phyloP scores from a whole-genome alignment of 2,888 invertebrate genomes.

The Erpobdella octoculata region DNA sequence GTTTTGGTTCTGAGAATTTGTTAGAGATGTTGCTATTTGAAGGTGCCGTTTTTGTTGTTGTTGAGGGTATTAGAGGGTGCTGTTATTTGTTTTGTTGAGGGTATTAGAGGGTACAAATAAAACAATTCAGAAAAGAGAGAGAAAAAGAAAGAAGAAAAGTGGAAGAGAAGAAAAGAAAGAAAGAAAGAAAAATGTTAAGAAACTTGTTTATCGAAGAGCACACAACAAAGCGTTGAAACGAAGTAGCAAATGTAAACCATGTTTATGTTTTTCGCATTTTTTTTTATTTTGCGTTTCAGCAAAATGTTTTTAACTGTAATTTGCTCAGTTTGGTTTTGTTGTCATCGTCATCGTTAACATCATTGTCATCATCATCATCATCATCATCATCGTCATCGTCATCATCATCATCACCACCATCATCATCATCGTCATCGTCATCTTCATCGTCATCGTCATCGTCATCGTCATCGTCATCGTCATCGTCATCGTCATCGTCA shows the following conservation, averaged over 20 bases:
- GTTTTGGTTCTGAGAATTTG: too few species aligned
- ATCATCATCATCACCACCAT: not conserved
- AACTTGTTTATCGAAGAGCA: too few species aligned
- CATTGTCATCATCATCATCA: not conserved
- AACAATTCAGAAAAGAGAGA: too few species aligned
- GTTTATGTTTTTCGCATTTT: not conserved
- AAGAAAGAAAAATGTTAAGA: not conserved
- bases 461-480: conserved; percentile 1
- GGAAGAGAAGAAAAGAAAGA: not conserved
- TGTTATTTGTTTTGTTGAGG: too few species aligned
- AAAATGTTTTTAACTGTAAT: not conserved
- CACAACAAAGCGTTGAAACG: too few species aligned
- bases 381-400: not conserved
- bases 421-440: not conserved
- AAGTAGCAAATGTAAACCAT: too few species aligned
- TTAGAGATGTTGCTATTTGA: too few species aligned
- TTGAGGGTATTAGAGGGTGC: too few species aligned
- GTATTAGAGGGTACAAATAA: too few species aligned
- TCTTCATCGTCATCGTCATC: not conserved
- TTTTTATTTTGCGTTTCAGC: not conserved
- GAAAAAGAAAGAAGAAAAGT: not conserved
- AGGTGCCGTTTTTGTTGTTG: too few species aligned
- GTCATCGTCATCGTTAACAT: not conserved
- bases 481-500: conserved; percentile 3
- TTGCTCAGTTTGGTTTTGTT: not conserved